Evolutionary conservation across 2,797 vertebrate species (phyloP).

Genomic region (Diceros bicornis): DNA sequence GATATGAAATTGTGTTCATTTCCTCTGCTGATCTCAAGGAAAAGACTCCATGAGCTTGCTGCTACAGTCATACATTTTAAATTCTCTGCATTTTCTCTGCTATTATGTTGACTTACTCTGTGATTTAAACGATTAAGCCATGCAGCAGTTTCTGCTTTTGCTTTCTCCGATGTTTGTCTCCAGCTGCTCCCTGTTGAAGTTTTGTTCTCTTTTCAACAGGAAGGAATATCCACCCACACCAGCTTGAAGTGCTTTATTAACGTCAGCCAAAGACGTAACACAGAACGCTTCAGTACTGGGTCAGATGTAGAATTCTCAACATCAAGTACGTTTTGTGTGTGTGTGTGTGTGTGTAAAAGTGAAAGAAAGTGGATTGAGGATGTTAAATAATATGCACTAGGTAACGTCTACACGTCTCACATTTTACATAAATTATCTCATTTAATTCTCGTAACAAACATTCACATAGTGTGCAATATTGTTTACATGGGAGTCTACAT

Average conservation of each 20-base stretch:
- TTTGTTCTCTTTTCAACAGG: conserved; percentile 66
- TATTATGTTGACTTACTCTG: conserved; percentile 67
- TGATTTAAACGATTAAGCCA: conserved; percentile 70
- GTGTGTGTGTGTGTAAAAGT: background rate
- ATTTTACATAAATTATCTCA: background rate
- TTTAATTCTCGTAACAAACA: background rate
- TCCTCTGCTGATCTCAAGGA: background rate
- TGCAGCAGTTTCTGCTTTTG: conserved; percentile 53
- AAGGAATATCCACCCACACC: conserved; percentile 72
- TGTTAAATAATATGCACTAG: background rate
- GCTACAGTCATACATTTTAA: conserved; percentile 5
- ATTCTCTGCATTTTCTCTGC: conserved; percentile 48
- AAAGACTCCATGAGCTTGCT: background rate
- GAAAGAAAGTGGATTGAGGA: background rate
- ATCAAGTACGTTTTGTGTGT: background rate
- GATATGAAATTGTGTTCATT: conserved; percentile 24
- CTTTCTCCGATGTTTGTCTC: conserved; percentile 64
- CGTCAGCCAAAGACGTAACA: conserved; percentile 76
- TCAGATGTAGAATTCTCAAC: conserved; percentile 67
- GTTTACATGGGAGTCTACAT: rapidly evolving
- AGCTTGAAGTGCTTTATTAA: conserved; percentile 76
- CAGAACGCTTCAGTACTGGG: conserved; percentile 60
- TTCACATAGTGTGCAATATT: background rate
- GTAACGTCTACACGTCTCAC: background rate
- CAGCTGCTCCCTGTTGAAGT: conserved; percentile 62